phyloP scores from a whole-genome alignment of 2,888 invertebrate genomes.

The Euplexia lucipara region DNA sequence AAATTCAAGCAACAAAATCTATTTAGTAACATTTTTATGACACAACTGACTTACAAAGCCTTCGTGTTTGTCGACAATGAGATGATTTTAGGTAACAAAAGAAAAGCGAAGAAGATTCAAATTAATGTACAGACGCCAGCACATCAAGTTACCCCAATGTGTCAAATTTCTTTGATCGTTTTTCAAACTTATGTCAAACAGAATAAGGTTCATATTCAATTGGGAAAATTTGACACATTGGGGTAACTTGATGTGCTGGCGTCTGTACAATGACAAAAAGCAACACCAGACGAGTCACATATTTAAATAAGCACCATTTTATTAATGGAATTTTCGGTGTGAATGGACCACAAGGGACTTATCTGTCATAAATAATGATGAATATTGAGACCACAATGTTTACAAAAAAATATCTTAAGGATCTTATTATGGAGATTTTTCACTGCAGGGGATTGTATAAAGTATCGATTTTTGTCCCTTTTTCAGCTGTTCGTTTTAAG shows the following conservation, averaged over 20 bases:
- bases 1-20: not conserved
- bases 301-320: slow-evolving; percentile 66
- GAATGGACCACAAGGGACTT: slow-evolving; percentile 58
- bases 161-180: too few relatives aligned
- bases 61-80: slow-evolving; percentile 43
- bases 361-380: slow-evolving; percentile 31
- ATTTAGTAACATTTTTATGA: slow-evolving; percentile 15
- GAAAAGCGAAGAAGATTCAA: slow-evolving; percentile 21
- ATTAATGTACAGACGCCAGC: too few relatives aligned
- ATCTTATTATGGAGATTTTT: slow-evolving; percentile 3
- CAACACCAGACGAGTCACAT: slow-evolving; percentile 42
- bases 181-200: too few relatives aligned
- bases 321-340: slow-evolving; percentile 62
- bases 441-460: not conserved
- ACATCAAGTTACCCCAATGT: too few relatives aligned
- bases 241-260: too few relatives aligned
- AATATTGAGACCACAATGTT: slow-evolving; percentile 3
- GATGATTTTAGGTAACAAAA: slow-evolving; percentile 49
- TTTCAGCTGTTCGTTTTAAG: too few relatives aligned
- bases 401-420: slow-evolving; percentile 8
- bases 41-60: slow-evolving; percentile 23
- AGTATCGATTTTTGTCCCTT: not conserved
- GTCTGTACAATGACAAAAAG: slow-evolving; percentile 46
- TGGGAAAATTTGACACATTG: too few relatives aligned
- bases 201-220: too few relatives aligned